Percentiles rank a stretch among this genome's conserved stretches.
phyloP scores from a whole-genome alignment of 2,797 vertebrate genomes.

The Craterocephalus amniculus region DNA sequence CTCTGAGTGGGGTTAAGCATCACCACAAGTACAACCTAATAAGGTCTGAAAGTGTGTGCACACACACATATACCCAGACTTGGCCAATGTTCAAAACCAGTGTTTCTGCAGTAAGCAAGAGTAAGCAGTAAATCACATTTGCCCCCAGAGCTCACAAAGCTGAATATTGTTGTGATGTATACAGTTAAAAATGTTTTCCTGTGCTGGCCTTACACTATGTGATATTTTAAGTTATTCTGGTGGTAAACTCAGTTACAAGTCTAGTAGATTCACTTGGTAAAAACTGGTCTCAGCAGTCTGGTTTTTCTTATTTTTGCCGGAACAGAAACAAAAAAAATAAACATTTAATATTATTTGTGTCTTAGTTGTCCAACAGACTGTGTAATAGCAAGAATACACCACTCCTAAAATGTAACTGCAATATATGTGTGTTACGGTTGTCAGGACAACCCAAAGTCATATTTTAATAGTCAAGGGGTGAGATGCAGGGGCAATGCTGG shows the following conservation, averaged over 20 bases:
- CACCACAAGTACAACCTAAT: constrained; percentile 78
- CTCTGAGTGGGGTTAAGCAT: constrained; percentile 81
- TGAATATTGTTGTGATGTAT: constrained; percentile 57
- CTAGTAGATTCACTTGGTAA: not conserved
- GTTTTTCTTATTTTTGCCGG: not conserved
- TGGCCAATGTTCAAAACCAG: constrained; percentile 63
- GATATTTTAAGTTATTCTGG: constrained; percentile 29
- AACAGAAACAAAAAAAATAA: not conserved
- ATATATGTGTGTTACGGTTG: not conserved
- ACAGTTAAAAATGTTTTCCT: constrained; percentile 41
- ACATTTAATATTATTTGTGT: constrained; percentile 2
- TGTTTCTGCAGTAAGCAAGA: constrained; percentile 69
- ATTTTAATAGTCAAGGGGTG: constrained; percentile 27
- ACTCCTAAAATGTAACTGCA: not conserved
- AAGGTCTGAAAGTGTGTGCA: constrained; percentile 79
- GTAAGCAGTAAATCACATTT: constrained; percentile 67
- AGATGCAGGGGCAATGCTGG: not conserved
- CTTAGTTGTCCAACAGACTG: not conserved
- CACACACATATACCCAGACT: constrained; percentile 45
- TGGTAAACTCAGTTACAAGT: constrained; percentile 25
- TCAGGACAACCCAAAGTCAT: constrained; percentile 10
- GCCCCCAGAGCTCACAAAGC: constrained; percentile 42
- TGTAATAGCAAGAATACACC: not conserved
- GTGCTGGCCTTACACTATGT: constrained; percentile 30
- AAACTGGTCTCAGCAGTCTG: not conserved